Base-by-base conservation (phyloP, 2,888 invertebrate species). In the Meganola albula region DNA sequence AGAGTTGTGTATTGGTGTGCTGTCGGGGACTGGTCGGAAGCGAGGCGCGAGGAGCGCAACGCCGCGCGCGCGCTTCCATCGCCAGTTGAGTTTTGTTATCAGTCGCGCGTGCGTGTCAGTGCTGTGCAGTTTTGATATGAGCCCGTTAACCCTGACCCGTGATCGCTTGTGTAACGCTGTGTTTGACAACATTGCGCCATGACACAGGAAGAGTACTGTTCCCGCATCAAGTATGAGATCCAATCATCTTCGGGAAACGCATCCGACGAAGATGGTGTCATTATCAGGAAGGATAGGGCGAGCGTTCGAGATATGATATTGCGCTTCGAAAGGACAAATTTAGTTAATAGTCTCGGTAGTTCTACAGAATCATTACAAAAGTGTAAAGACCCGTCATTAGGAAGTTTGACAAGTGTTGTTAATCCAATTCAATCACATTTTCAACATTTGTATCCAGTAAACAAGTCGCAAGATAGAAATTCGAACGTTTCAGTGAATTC, bases 401-500 rank as follows among this genome's bases (percentile, higher is more conserved):
- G 78, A 48, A 80, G 74, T 59, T 70, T 84, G 43, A 71, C 75
- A 29, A 79, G 76, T 72, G 68, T 80, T 46, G 69, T 74, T 46
- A 83, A 75, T 55, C 82, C 84, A 8, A 52, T 83, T 38, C 77
- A 79, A 41, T 54, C 60, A 6, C 75, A 84, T 60, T 77, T 75
- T 41, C 76, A 79, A 44, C 74, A 75, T 54, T 62, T 80, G 41
- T 65, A 50, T 31, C 80, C 84, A 58, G 74, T 70, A 52, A 64
- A 64, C 29, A 73, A 58, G 60, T 65, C 76, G 45, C 79, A 74
- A 60, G 78, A 83, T 46, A 73, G 84, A 44, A 74, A 82, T 62
- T 86, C 86, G 9, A 82, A 77, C 46, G 70, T 83, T 39, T 87
- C 86, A 44, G 83, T 87, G 54, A 87, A 87, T 68, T 87, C 86